Evolutionary conservation across 2,888 invertebrate species (phyloP), one percentile per base, ranked within the genome.

Genomic region (Sesamia inferens): DNA sequence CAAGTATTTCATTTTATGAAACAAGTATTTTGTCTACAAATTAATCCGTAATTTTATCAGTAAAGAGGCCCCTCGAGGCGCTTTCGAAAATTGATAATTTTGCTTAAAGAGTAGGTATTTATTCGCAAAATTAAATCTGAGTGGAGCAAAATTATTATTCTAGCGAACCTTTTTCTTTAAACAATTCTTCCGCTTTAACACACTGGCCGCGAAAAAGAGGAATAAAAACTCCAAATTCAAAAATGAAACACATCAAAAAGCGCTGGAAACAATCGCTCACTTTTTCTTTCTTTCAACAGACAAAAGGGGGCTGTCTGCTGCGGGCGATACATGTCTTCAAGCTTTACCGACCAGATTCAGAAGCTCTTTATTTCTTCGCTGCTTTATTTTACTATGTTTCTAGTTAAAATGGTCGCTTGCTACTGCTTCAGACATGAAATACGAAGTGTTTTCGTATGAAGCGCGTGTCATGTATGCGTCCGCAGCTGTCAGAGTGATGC

Each of bases 221-320:
- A 82, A 79, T 57, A 79, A 84, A 83, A 83, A 70, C 71, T 74
- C 65, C 22, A 85, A 88, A 88, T 88, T 88, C 71, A 81, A 86
- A 88, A 88, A 88, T 79, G 75, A 85, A 85, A 85, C 81, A 80
- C 75, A 90, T 90, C 90, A 90, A 89, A 92, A 92, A 90, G 83
- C 88, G 87, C 85, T 89, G 82, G 87, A 89, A 92, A 94, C 92
- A 94, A 94, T 94, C 93, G 90, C 92, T 94, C 92, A 92, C 89
- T 92, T 92, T 93, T 93, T 82, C 92, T 92, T 87, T 90, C 89
- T 90, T 89, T 89, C 88, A 88, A 82, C 87, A 89, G 88, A 94
- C 94, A 94, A 94, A 94, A 91, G 90, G 89, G 90, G 92, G 89
- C 88, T 88, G 88, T 86, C 85, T 81, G 92, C 94, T 92, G 90